phyloP scores from a whole-genome alignment of 1,140 invertebrate genomes.

The Zeugodacus cucurbitae region DNA sequence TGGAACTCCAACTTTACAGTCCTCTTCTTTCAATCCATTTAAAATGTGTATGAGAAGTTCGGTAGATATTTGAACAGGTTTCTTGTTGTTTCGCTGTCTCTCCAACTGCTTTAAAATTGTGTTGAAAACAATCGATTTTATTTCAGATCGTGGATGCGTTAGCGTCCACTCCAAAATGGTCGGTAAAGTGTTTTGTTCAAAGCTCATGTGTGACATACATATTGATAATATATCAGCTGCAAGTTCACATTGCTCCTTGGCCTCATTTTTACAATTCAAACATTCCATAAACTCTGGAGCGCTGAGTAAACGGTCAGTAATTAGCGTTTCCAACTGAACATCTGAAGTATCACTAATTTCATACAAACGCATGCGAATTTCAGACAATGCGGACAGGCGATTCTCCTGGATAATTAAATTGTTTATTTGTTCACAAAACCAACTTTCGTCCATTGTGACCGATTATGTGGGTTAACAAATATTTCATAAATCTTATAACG shows the following conservation, averaged over 20 bases:
- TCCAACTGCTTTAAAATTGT: conserved; percentile 59
- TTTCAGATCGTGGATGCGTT: conserved; percentile 68
- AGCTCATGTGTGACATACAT: conserved; percentile 69
- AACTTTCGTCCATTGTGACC: conserved; percentile 53
- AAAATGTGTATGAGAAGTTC: conserved; percentile 40
- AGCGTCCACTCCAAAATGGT: conserved; percentile 69
- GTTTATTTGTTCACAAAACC: conserved; percentile 64
- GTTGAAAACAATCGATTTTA: conserved; percentile 69
- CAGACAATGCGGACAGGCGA: conserved; percentile 62
- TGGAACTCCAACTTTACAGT: conserved; percentile 46
- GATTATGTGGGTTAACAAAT: background rate
- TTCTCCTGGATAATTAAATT: conserved; percentile 64
- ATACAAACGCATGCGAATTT: conserved; percentile 65
- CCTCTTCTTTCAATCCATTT: conserved; percentile 51
- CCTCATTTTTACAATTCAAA: conserved; percentile 45
- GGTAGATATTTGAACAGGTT: background rate
- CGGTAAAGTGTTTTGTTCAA: conserved; percentile 68
- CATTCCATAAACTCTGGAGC: conserved; percentile 67
- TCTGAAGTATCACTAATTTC: conserved; percentile 45
- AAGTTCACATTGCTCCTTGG: conserved; percentile 66
- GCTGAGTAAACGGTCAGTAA: conserved; percentile 57
- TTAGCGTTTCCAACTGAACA: conserved; percentile 55
- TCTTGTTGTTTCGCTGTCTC: background rate
- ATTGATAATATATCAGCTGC: conserved; percentile 71
- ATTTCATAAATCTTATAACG: background rate